A percentile compares a stretch with the other conserved stretches of the same genome.
Conservation (phyloP, 2,797 vertebrate species). For the Myotis planiceps region DNA sequence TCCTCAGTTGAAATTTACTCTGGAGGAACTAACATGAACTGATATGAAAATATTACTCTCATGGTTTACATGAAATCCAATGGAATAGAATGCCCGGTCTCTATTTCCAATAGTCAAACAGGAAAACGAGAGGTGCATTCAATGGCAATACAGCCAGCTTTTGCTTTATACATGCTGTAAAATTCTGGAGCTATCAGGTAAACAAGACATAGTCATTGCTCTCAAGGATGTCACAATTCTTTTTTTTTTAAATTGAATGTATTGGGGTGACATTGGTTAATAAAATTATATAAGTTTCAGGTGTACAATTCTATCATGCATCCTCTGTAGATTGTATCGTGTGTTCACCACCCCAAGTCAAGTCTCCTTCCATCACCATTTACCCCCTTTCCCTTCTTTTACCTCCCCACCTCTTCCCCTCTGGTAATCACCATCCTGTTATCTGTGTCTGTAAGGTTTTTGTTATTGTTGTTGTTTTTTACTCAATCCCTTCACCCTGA, state of each 20-base stretch:
- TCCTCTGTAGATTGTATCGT: too few species aligned
- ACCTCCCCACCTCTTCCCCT: too few species aligned
- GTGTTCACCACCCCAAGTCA: too few species aligned
- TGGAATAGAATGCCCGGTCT: constrained; percentile 62
- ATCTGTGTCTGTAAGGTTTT: too few species aligned
- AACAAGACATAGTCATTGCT: background rate
- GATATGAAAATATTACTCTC: constrained; percentile 71
- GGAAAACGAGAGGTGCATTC: constrained; percentile 3
- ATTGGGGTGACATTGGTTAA: background rate
- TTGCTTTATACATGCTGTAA: background rate
- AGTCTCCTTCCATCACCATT: background rate
- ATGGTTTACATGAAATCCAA: constrained; percentile 60
- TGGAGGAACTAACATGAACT: constrained; percentile 66
- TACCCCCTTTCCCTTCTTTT: background rate
- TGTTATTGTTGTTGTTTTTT: too few species aligned
- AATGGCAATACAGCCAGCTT: background rate
- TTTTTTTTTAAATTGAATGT: background rate
- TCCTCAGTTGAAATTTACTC: constrained; percentile 74
- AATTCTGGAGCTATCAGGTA: constrained; percentile 2
- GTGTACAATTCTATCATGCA: too few species aligned
- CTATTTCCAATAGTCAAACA: constrained; percentile 9
- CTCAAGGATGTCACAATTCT: background rate
- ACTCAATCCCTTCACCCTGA: too few species aligned
- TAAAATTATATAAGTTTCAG: too few species aligned
- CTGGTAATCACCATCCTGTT: too few species aligned